A percentile compares a stretch with the other conserved stretches of the same genome.
Evolutionary conservation across 2,797 vertebrate genomes (phyloP).

Genomic region (Columba guinea): DNA sequence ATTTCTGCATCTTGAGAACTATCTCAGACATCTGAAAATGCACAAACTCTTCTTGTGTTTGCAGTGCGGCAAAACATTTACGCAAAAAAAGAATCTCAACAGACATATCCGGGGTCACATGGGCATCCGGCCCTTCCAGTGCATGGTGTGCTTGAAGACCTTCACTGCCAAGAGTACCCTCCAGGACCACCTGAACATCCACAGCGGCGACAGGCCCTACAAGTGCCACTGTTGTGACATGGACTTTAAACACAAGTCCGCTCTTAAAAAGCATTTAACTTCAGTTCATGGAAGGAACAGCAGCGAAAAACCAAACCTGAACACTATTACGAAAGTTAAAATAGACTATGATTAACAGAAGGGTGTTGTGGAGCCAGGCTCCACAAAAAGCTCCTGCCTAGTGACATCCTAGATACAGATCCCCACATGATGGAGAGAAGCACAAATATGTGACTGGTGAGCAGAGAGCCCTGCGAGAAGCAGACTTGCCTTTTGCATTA

Average conservation of each 20-base stretch:
- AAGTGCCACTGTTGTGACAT: conserved; percentile 85
- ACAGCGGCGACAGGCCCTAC: conserved; percentile 82
- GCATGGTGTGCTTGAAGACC: conserved; percentile 81
- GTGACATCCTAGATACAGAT: not conserved
- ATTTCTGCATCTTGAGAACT: conserved; percentile 82
- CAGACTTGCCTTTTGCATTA: not conserved
- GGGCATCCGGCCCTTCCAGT: conserved; percentile 83
- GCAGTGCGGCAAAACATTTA: conserved; percentile 84
- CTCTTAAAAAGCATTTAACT: conserved; percentile 82
- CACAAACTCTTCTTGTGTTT: conserved; percentile 83
- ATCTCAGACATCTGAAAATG: conserved; percentile 82
- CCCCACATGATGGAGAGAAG: not conserved
- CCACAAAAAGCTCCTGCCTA: not conserved
- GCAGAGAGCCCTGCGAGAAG: not conserved
- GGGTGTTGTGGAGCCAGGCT: not conserved
- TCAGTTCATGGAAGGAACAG: conserved; percentile 79
- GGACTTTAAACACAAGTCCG: conserved; percentile 85
- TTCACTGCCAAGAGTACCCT: conserved; percentile 83
- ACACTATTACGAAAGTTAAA: conserved; percentile 73
- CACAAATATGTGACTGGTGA: not conserved
- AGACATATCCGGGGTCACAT: conserved; percentile 83
- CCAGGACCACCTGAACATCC: conserved; percentile 83
- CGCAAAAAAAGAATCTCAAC: conserved; percentile 83
- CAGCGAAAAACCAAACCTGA: conserved; percentile 71
- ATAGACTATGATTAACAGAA: conserved; percentile 70